Base-by-base conservation (phyloP, 2,113 vertebrate species). In the Sceloporus tristichus region DNA sequence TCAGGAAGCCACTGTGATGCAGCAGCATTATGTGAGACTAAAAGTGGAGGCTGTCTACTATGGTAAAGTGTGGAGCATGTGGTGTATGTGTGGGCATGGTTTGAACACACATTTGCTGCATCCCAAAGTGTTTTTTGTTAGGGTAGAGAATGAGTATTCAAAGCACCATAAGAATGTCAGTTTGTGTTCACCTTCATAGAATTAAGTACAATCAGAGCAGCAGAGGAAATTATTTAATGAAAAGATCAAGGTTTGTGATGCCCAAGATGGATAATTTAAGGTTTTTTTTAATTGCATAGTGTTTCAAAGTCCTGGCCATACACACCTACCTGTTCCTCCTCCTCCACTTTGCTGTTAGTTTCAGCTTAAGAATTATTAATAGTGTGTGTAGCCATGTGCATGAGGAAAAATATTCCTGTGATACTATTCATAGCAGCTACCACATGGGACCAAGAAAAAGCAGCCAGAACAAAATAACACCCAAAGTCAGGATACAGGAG, bases 161-260 rank as follows among this genome's bases (percentile, higher is more conserved):
- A 54, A 53, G 18, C 48, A 48, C 19, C 65, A 21, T 70, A 38
- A 79, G 3, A n/a, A 19, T 53, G 3, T 9, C 13, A 27, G n/a
- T 82, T 7, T n/a, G 13, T 65, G 2, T 81, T 83, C 16, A 71
- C 16, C n/a, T 14, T 14, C 14, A 56, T 81, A 59, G 10, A 84
- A 59, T 81, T 13, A 80, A 81, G 9, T 21, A 42, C 1, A 73
- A 71, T 16, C 48, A 59, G 1, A 42, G 68, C 25, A 42, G 14
- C 11, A 34, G 38, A 8, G 27, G 75, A 78, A 66, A 53, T 34
- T 13, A 34, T 79, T 25, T 70, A 19, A 79, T 59, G 65, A 54
- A 79, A 86, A 56, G 34, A 79, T 16, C 2, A 53, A 73, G 19
- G 23, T 21, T 77, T 83, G n/a, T 81, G 40, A 81, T 87, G 82